Evolutionary conservation across 2,888 invertebrate genomes (phyloP).

Genomic region (Nymphalis polychloros): DNA sequence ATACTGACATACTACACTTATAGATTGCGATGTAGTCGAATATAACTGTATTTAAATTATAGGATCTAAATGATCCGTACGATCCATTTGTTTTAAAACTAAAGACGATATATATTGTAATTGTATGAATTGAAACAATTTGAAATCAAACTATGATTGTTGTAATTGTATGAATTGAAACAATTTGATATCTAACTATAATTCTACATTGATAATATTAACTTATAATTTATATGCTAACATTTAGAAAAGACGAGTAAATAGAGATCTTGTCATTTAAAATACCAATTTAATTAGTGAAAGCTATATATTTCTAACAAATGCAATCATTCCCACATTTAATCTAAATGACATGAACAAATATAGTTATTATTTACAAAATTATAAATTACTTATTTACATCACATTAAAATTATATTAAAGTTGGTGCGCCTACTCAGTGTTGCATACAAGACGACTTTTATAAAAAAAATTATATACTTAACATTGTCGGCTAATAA

Average conservation of each 20-base stretch:
- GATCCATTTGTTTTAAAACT: not conserved
- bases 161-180: not conserved
- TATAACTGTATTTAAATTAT: no score
- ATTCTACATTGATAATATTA: constrained; percentile 2
- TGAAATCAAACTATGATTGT: constrained; percentile 14
- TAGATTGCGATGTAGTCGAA: not conserved
- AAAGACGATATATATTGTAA: no score
- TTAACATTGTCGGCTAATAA: not conserved
- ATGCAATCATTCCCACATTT: constrained; percentile 32
- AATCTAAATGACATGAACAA: constrained; percentile 41
- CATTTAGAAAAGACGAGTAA: constrained; percentile 22
- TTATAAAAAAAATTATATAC: constrained; percentile 1
- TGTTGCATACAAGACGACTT: constrained; percentile 8
- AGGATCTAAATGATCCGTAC: not conserved
- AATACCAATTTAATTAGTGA: constrained; percentile 27
- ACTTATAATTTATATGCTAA: constrained; percentile 10
- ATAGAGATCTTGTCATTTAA: constrained; percentile 28
- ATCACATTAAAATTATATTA: constrained; percentile 27
- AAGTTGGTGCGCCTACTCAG: constrained; percentile 25
- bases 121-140: not conserved
- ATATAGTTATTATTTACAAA: constrained; percentile 52
- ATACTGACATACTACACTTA: not conserved
- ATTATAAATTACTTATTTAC: constrained; percentile 53
- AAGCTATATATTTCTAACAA: constrained; percentile 32
- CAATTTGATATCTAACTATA: constrained; percentile 6